Evolutionary conservation across 2,797 vertebrate genomes (phyloP), one percentile per base, ranked within the genome.

Genomic region (Microcaecilia unicolor): DNA sequence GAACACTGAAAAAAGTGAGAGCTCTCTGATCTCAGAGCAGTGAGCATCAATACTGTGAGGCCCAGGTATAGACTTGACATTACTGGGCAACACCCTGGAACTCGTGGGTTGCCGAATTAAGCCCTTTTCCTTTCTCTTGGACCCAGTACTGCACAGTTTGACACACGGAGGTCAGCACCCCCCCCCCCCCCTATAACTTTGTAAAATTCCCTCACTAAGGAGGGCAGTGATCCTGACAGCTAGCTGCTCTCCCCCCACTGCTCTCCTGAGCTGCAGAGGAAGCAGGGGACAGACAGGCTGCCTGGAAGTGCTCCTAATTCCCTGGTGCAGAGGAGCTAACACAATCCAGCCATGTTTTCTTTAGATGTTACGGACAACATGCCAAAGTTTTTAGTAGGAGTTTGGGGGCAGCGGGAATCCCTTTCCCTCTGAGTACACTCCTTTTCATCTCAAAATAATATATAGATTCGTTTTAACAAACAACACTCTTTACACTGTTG

Each of bases 221-320:
- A 48, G 34, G 41, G 35, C 55, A 29, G 36, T 25, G 23, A 25
- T 34, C 49, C 44, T 58, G 74, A 70, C 64, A 54, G 61, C 64
- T 57, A 35, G 29, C 64, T 49, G 53, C 20, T 25, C 51, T 41
- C 22, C 4, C 25, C 40, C 16, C 35, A 34, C 39, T 22, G 52
- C 61, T n/a, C 44, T 44, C 30, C 37, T 22, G 57, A 67, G 61
- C 58, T 62, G 56, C 44, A 36, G 45, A 47, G 37, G 15, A 46
- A 60, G 63, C 41, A 9, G 44, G 12, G 41, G 33, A 44, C 13
- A 13, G 33, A 44, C 13, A 13, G 31, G 48, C 15, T 43, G 20
- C 25, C 43, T 47, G 18, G 21, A 21, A 49, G 51, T 37, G 18
- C 40, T 14, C 22, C 9, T 14, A 49, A 48, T 55, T 60, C 70